A percentile compares a stretch with the other conserved stretches of the same genome.
Conservation (phyloP, 2,113 vertebrate species). For the Damaliscus lunatus region DNA sequence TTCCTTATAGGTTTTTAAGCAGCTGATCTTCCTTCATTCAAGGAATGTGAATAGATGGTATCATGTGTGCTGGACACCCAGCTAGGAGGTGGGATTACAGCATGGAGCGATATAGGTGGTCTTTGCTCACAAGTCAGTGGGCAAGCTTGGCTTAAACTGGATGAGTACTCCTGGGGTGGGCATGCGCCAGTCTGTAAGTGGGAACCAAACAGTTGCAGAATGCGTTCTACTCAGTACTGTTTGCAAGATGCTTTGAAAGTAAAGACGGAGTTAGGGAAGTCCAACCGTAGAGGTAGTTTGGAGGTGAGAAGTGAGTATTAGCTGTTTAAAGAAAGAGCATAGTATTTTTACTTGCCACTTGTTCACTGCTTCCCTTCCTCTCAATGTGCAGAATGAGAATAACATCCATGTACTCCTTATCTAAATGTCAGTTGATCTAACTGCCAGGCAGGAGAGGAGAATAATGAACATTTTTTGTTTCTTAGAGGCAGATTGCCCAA, state of each 20-base stretch:
- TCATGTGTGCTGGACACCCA: background rate
- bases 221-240: background rate
- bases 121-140: background rate
- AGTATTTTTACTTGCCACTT: background rate
- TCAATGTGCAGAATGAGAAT: background rate
- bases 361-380: background rate
- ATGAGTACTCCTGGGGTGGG: background rate
- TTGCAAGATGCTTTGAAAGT: background rate
- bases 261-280: background rate
- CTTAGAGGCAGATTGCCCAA: background rate
- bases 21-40: background rate
- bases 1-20: background rate
- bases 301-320: background rate
- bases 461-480: background rate
- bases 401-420: background rate
- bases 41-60: background rate
- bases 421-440: background rate
- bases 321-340: constrained; percentile 3
- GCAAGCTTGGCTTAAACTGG: background rate
- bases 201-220: background rate
- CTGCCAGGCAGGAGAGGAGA: background rate
- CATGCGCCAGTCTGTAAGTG: background rate
- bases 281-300: background rate
- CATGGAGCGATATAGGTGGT: background rate
- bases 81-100: background rate